Percentiles rank a stretch among this genome's conserved stretches.
These are phyloP conservation scores for Axis porcinus DNA, from an alignment of 2,113 vertebrate genomes.

Conservation along the genomic window DNA sequence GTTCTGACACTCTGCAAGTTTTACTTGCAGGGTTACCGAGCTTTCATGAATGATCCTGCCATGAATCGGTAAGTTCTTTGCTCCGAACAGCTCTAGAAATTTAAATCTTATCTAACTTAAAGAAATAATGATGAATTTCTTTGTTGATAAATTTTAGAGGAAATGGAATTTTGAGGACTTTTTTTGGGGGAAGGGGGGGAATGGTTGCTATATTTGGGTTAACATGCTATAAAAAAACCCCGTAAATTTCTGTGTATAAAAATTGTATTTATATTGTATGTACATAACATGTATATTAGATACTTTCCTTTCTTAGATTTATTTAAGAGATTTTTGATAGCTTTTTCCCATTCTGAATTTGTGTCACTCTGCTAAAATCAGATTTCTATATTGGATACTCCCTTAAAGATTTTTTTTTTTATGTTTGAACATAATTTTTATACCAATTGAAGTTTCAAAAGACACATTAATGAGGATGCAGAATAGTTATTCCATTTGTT, in stretches of 20 bases:
- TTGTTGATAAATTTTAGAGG: conserved; percentile 8
- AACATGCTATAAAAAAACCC: background rate
- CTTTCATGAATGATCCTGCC: conserved; percentile 98
- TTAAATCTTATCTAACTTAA: background rate
- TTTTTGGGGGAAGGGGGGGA: background rate
- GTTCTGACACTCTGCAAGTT: conserved; percentile 99
- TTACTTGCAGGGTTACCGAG: conserved; percentile 97
- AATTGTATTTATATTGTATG: background rate
- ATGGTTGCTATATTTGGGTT: background rate
- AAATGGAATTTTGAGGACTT: background rate
- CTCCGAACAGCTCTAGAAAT: background rate
- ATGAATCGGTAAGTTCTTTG: conserved; percentile 90
- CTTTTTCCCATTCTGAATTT: background rate
- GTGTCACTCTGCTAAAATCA: background rate
- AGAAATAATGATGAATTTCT: background rate
- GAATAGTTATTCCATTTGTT: background rate
- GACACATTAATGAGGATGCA: background rate
- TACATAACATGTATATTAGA: background rate
- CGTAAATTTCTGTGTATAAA: background rate
- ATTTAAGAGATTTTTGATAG: background rate
- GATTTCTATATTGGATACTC: background rate
- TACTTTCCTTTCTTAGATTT: background rate
- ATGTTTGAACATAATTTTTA: background rate
- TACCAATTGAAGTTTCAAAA: background rate
- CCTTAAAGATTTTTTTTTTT: background rate